Conservation (phyloP, 2,888 invertebrate species). For the Drosophila tanythrix region DNA sequence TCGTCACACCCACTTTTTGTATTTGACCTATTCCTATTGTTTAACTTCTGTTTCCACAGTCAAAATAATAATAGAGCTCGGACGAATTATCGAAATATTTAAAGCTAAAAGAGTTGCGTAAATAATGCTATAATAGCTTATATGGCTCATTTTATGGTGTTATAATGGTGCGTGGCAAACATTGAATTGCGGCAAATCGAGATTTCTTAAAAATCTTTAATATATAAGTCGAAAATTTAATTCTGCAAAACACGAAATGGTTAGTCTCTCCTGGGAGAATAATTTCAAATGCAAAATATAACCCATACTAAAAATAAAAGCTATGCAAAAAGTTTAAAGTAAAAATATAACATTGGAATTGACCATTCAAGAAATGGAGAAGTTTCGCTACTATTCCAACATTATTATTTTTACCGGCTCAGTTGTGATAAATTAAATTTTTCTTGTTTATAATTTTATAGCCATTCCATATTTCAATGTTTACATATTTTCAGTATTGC, state of each 20-base stretch:
- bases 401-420: neutral
- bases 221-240: too few relatives aligned
- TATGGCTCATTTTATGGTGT: too few relatives aligned
- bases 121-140: neutral
- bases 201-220: too few relatives aligned
- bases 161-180: too few relatives aligned
- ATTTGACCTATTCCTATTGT: neutral
- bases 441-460: neutral
- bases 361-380: neutral
- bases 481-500: neutral
- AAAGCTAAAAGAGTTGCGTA: neutral
- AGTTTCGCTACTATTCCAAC: neutral
- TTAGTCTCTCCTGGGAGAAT: too few relatives aligned
- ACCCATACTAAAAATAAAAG: too few relatives aligned
- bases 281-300: too few relatives aligned
- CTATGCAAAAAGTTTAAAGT: neutral
- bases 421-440: neutral
- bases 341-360: neutral
- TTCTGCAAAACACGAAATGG: too few relatives aligned
- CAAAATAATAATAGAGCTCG: neutral
- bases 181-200: too few relatives aligned
- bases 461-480: neutral
- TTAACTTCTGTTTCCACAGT: neutral
- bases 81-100: neutral
- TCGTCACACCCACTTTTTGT: neutral